Evolutionary conservation across 1,140 invertebrate genomes (phyloP), one percentile per base, ranked within the genome.

Genomic region (Notospermus geniculatus): DNA sequence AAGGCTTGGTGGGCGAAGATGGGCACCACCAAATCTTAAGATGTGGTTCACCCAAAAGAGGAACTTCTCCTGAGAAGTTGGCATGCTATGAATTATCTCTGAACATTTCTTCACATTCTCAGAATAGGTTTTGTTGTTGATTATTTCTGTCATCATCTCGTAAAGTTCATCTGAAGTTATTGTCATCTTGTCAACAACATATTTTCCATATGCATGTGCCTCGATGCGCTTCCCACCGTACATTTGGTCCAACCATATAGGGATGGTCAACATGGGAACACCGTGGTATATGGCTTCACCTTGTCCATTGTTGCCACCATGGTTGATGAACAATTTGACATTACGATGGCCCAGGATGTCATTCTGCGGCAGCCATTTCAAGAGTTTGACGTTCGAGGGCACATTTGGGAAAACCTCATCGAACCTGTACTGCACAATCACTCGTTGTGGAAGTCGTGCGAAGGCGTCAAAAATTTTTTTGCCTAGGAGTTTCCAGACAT

Each of bases 331-430:
- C 11, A 64, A 15, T 19, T 61, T 58, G 13, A 66, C 54, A 19
- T 69, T 63, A 13, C 61, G 61, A 58, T 72, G 69, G 39, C 60
- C 71, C 55, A 62, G 57, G 59, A 63, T 46, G 30, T 69, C 55
- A 29, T 85, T 82, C 76, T 90, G 88, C 1, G 88, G 89, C 62
- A 88, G 70, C 88, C 88, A 90, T 67, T 84, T 85, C 17, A 81
- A 76, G 4, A 87, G 73, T 66, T 84, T 83, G 39, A 90, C 81
- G 77, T 90, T 90, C 57, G 83, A 75, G 1, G 82, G 71, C 2
- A 65, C 32, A 13, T 36, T 36, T 15, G 5, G 5, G 32, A 7
- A 36, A 13, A 36, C 13, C 13, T 36, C 13, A 4, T 36, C 32
- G 5, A 36, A 15, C 32, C 32, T 15, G 15, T 36, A 36, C 15